Base-by-base conservation (phyloP, 1,140 invertebrate species). In the Tetragnatha versicolor region DNA sequence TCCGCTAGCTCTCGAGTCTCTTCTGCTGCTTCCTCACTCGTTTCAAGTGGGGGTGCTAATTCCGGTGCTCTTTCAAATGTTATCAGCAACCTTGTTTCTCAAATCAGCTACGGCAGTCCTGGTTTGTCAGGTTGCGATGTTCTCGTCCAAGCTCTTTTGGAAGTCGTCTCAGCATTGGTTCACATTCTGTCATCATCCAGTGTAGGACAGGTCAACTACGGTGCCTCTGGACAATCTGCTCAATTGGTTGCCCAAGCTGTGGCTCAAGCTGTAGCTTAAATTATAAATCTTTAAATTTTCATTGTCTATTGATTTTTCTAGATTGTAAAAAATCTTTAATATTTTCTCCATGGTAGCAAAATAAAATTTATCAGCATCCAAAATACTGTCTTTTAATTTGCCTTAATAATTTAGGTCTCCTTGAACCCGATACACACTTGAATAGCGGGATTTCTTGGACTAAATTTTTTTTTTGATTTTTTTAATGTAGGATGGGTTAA, bases 81-180 rank as follows among this genome's bases (percentile, higher is more conserved):
- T 42, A 25, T 65, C 27, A 1, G 22, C 12, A 65, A 14, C 27
- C 4, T 65, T 4, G 5, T 17, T 3, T 65, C 35, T 39, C 37
- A 39, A 42, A 20, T 65, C 25, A 12, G 7, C 2, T 6, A 22
- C 4, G 20, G 6, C 14, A 22, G 22, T 22, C 35, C 61, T 25
- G 61, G 29, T 22, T 2, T 25, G 0, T 25, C 35, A 33, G 58
- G 31, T 31, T 66, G 63, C 47, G 63, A 66, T 29, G 10, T n/a
- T 31, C 12, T 47, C 1, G 17, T 22, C 14, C 66, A 69, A 14
- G 27, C 25, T 12, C 25, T 69, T 0, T 35, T 69, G 6, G 66
- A 69, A 53, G 27, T 69, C 7, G 17, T 53, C 6, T 51, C 66
- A 10, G 66, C 66, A 35, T 27, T 69, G n/a, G 27, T 69, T 10